Evolutionary conservation across 2,888 invertebrate genomes (phyloP).

Genomic region (Aphidius colemani): DNA sequence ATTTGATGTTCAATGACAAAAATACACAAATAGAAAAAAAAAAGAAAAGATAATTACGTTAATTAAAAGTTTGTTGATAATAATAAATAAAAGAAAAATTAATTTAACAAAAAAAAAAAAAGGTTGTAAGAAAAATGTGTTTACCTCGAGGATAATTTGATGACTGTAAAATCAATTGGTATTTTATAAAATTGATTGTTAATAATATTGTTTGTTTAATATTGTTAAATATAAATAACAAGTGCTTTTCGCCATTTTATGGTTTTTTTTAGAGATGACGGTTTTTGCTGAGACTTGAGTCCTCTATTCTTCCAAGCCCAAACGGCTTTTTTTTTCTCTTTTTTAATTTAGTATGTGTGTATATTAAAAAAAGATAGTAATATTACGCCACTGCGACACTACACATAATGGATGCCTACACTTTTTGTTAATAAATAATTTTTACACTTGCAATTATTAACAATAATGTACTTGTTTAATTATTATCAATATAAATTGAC

Average conservation of each 20-base stretch:
- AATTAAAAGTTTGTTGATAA: not conserved
- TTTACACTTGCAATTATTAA: not conserved
- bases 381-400: slow-evolving; percentile 26
- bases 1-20: not conserved
- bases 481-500: not conserved
- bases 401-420: slow-evolving; percentile 13
- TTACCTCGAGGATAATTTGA: not conserved
- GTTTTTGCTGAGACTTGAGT: not conserved
- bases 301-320: slow-evolving; percentile 3
- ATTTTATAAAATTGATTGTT: not conserved
- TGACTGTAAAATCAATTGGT: not conserved
- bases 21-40: not conserved
- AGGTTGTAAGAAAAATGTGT: not conserved
- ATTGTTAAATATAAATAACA: slow-evolving; percentile 45
- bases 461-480: slow-evolving; percentile 4
- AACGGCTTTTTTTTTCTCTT: no score
- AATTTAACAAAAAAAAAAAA: not conserved
- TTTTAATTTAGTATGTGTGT: no score
- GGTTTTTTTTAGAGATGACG: slow-evolving; percentile 19
- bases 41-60: not conserved
- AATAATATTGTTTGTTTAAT: slow-evolving; percentile 1
- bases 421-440: not conserved
- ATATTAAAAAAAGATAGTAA: not conserved
- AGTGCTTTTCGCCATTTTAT: slow-evolving; percentile 50
- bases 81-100: not conserved